Conservation (phyloP, 2,888 invertebrate species). For the Timandra comae region DNA sequence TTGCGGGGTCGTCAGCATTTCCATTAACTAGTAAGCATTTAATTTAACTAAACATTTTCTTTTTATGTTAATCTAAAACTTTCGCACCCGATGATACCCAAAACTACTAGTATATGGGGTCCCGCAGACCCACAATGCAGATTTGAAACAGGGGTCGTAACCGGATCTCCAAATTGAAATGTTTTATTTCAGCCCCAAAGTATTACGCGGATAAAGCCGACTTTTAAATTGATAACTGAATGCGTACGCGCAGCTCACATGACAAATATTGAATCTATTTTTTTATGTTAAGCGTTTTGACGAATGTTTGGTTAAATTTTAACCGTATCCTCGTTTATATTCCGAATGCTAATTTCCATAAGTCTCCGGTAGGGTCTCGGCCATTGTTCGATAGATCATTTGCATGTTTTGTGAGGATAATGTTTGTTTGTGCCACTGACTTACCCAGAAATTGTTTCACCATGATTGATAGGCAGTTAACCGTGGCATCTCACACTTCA, state of each 20-base stretch:
- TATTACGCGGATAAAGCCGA: slow-evolving; percentile 64
- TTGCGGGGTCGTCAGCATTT: too few species aligned
- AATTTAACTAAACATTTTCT: too few species aligned
- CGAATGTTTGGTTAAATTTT: slow-evolving; percentile 66
- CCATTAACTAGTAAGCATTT: too few species aligned
- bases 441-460: slow-evolving; percentile 49
- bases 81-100: slow-evolving; percentile 44
- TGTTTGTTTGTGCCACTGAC: slow-evolving; percentile 54
- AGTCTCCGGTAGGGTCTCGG: slow-evolving; percentile 19
- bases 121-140: slow-evolving; percentile 70
- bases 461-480: slow-evolving; percentile 54
- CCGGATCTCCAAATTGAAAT: slow-evolving; percentile 77
- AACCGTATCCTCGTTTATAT: slow-evolving; percentile 65
- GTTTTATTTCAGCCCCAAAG: slow-evolving; percentile 68
- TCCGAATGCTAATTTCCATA: slow-evolving; percentile 50
- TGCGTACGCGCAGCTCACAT: slow-evolving; percentile 51
- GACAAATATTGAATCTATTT: slow-evolving; percentile 39
- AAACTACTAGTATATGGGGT: slow-evolving; percentile 67
- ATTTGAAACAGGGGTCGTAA: slow-evolving; percentile 67
- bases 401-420: slow-evolving; percentile 42
- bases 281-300: slow-evolving; percentile 33
- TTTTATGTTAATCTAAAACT: slow-evolving; percentile 2
- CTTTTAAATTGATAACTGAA: slow-evolving; percentile 74
- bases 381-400: slow-evolving; percentile 35
- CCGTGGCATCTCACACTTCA: slow-evolving; percentile 45